These are phyloP conservation scores for Suillia variegata DNA, from an alignment of 2,888 invertebrate species.

Conservation along the genomic window DNA sequence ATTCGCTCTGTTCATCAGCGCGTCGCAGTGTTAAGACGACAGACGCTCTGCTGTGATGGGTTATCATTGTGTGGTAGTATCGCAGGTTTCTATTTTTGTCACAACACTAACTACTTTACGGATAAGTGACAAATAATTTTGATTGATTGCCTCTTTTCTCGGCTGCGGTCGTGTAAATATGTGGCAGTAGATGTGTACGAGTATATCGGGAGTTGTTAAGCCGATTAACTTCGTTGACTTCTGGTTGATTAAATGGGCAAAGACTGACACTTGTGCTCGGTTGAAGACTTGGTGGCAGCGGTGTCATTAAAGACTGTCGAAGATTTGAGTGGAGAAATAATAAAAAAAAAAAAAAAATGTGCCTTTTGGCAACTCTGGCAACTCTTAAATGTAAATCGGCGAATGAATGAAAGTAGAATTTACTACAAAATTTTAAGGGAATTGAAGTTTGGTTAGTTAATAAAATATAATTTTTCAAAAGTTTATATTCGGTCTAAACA, in stretches of 20 bases:
- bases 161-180: constrained; percentile 20
- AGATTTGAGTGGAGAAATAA: too few species aligned
- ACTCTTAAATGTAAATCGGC: too few species aligned
- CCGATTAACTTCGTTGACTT: constrained; percentile 25
- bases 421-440: too few species aligned
- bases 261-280: constrained; percentile 8
- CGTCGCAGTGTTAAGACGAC: too few species aligned
- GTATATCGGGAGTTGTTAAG: constrained; percentile 27
- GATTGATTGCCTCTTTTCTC: constrained; percentile 45
- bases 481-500: too few species aligned
- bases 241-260: constrained; percentile 9
- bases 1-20: too few species aligned
- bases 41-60: background rate
- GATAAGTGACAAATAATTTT: constrained; percentile 56
- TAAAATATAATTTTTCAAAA: too few species aligned
- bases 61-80: background rate
- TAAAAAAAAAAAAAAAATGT: too few species aligned
- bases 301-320: background rate
- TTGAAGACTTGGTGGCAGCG: background rate
- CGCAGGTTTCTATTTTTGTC: constrained; percentile 33
- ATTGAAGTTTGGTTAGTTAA: too few species aligned
- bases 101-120: constrained; percentile 41
- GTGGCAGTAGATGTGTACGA: background rate
- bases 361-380: too few species aligned
- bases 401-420: too few species aligned